phyloP scores from a whole-genome alignment of 2,888 invertebrate species.

The Sesia bembeciformis region DNA sequence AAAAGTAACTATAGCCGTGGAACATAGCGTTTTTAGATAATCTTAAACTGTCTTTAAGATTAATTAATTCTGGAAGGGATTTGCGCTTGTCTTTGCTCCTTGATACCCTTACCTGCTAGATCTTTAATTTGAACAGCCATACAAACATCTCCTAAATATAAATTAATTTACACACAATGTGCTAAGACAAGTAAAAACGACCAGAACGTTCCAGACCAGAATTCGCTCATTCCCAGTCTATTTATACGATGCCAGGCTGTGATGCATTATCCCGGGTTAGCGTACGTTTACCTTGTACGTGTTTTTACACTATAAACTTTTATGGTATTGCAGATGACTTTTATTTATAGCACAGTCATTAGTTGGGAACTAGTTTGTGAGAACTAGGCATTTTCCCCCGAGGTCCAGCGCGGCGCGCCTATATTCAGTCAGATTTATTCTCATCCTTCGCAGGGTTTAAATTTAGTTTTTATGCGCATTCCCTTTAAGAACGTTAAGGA shows the following conservation, averaged over 20 bases:
- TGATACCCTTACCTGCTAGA: no score
- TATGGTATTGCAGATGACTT: conserved; percentile 22
- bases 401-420: conserved; percentile 6
- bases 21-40: no score
- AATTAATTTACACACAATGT: background rate
- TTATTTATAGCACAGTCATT: conserved; percentile 32
- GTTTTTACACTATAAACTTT: conserved; percentile 27
- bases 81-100: no score
- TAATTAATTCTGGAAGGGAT: no score
- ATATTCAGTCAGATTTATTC: conserved; percentile 8
- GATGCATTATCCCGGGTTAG: conserved; percentile 15
- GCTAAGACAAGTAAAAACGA: conserved; percentile 8
- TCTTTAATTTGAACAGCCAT: no score
- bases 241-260: conserved; percentile 19
- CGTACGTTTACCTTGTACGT: conserved; percentile 27
- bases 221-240: conserved; percentile 23
- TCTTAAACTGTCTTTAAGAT: no score
- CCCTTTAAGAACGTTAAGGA: background rate
- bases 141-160: no score
- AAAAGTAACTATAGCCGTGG: no score
- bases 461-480: conserved; percentile 4
- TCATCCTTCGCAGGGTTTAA: conserved; percentile 1
- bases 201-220: conserved; percentile 11
- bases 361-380: conserved; percentile 24
- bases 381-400: conserved; percentile 11